These are phyloP conservation scores for Psophia crepitans DNA, from an alignment of 2,113 vertebrate species.

Conservation along the genomic window DNA sequence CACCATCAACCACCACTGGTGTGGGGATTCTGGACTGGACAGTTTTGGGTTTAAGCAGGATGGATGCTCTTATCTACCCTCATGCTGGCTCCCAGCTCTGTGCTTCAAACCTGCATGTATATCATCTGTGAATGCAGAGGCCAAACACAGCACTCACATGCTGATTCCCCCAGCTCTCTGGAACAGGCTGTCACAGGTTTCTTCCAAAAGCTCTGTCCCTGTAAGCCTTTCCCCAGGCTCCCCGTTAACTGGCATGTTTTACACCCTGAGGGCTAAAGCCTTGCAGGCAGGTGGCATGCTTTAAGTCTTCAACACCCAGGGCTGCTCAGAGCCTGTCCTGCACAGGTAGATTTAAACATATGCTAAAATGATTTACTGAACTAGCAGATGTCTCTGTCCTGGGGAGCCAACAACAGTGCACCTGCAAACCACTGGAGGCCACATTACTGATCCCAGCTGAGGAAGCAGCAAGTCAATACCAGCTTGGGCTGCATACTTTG, in stretches of 20 bases:
- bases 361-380: background rate
- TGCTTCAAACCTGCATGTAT: background rate
- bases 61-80: background rate
- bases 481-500: background rate
- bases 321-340: background rate
- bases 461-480: background rate
- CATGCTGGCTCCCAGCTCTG: background rate
- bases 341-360: background rate
- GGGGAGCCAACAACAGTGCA: background rate
- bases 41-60: background rate
- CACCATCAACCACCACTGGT: fast-evolving
- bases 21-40: background rate
- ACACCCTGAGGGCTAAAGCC: background rate
- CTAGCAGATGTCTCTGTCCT: background rate
- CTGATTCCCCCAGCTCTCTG: background rate
- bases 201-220: background rate
- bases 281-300: background rate
- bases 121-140: background rate
- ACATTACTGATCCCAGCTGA: background rate
- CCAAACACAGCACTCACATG: background rate
- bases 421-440: background rate
- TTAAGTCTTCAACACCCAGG: background rate
- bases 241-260: background rate
- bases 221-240: background rate
- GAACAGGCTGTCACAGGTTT: background rate